Evolutionary conservation across 2,888 invertebrate species (phyloP).

Genomic region (Nomada fabriciana): DNA sequence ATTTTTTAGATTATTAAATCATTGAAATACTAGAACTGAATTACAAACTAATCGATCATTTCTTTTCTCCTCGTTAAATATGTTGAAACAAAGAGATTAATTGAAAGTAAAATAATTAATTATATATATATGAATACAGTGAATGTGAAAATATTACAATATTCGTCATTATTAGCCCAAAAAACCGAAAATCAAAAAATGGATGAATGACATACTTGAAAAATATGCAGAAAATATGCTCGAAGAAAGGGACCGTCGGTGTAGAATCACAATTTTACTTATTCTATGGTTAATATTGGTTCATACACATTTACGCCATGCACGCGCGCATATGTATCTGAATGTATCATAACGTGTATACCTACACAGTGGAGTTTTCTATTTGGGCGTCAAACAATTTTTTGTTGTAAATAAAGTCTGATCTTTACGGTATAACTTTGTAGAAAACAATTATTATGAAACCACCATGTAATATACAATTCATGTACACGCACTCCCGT

Average conservation of each 20-base stretch:
- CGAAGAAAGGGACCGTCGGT: neutral
- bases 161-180: neutral
- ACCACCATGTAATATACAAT: neutral
- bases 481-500: neutral
- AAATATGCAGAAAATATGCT: neutral
- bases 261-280: constrained; percentile 9
- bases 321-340: neutral
- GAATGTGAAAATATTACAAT: neutral
- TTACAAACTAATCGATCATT: neutral
- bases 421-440: neutral
- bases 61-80: neutral
- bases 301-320: constrained; percentile 1
- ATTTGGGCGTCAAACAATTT: constrained; percentile 54
- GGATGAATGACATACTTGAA: too few species aligned
- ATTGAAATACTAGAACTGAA: neutral
- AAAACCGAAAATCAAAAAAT: neutral
- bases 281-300: constrained; percentile 35
- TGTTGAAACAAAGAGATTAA: neutral
- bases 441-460: constrained; percentile 24
- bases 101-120: neutral
- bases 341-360: neutral
- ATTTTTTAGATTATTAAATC: neutral
- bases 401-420: constrained; percentile 43
- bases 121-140: too few species aligned
- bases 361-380: constrained; percentile 29